Evolutionary conservation across 2,888 invertebrate genomes (phyloP).

Genomic region (Trypoxylon attenuatum): DNA sequence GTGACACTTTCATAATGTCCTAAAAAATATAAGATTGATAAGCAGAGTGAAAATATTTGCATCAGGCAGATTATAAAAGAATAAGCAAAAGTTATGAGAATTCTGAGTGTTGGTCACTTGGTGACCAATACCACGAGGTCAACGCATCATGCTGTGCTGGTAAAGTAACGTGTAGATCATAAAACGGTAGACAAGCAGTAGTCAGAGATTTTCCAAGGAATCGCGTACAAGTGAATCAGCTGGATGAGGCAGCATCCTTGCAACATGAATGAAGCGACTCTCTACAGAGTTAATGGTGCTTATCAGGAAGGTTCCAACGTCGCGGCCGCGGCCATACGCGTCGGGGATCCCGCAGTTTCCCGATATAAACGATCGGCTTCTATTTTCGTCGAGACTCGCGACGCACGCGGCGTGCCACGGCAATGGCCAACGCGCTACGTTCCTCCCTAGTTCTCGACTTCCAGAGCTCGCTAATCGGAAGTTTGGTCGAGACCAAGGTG

Average conservation of each 20-base stretch:
- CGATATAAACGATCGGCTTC: conserved; percentile 3
- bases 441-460: not conserved
- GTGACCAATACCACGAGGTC: too few relatives aligned
- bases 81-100: too few relatives aligned
- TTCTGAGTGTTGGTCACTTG: too few relatives aligned
- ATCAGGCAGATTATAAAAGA: too few relatives aligned
- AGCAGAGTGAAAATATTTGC: too few relatives aligned
- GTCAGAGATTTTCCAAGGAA: conserved; percentile 26
- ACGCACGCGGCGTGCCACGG: not conserved
- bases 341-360: conserved; percentile 5
- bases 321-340: conserved; percentile 21
- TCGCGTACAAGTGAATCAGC: conserved; percentile 32
- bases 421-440: not conserved
- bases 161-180: too few relatives aligned
- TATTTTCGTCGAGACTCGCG: not conserved
- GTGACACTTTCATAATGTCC: too few relatives aligned
- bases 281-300: conserved; percentile 11
- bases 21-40: too few relatives aligned
- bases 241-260: conserved; percentile 21
- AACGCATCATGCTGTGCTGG: too few relatives aligned
- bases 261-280: conserved; percentile 39
- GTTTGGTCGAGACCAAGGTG: not conserved
- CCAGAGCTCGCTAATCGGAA: not conserved
- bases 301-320: conserved; percentile 26
- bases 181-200: too few relatives aligned